These are phyloP conservation scores for Hydraecia micacea DNA, from an alignment of 2,888 invertebrate genomes.

Conservation along the genomic window DNA sequence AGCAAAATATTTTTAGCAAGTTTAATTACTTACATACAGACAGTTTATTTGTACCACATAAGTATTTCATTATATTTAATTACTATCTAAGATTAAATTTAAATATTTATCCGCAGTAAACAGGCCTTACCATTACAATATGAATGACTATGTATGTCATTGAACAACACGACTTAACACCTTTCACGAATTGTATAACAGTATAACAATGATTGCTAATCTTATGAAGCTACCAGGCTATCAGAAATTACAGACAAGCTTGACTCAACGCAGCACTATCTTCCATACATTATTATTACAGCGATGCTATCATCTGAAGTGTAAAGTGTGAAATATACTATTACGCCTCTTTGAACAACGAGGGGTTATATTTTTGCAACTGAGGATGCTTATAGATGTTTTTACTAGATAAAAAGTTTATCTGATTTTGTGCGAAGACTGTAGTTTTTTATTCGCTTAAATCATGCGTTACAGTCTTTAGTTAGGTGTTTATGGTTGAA, in stretches of 20 bases:
- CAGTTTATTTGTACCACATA: background rate
- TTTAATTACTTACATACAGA: background rate
- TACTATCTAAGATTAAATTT: background rate
- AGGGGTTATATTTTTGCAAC: constrained; percentile 40
- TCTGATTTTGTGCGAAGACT: constrained; percentile 26
- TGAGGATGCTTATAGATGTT: constrained; percentile 40
- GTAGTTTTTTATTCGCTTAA: background rate
- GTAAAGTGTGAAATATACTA: constrained; percentile 58
- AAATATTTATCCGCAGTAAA: constrained; percentile 1
- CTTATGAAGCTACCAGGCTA: constrained; percentile 30
- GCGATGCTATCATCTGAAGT: constrained; percentile 42
- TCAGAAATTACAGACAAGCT: constrained; percentile 34
- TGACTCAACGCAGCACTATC: constrained; percentile 18
- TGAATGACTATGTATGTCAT: constrained; percentile 36
- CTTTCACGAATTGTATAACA: constrained; percentile 40
- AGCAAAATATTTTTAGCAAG: background rate
- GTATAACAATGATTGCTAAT: constrained; percentile 34
- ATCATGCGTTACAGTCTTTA: constrained; percentile 5
- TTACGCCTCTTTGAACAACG: constrained; percentile 38
- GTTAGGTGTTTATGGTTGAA: background rate
- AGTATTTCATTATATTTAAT: background rate
- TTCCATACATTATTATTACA: constrained; percentile 54
- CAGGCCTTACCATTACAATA: constrained; percentile 4
- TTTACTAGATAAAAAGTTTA: constrained; percentile 30
- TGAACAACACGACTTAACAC: constrained; percentile 23